Conservation (phyloP, 2,797 vertebrate genomes). For the Amblyraja radiata region DNA sequence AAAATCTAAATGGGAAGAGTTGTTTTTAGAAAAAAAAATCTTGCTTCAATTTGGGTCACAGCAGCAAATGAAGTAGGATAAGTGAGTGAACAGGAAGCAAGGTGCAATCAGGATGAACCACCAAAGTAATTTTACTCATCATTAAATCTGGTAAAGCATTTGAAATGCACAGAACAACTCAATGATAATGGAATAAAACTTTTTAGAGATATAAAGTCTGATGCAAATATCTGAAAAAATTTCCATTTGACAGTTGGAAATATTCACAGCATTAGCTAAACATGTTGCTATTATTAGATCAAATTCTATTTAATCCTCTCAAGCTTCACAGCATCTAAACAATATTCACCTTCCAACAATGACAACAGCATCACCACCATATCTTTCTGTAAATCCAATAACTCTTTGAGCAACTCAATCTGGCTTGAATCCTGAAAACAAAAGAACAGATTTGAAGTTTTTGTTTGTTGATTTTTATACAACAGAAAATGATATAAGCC, state of each 20-base stretch:
- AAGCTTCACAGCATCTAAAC: neutral
- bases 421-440: conserved; percentile 86
- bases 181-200: neutral
- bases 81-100: neutral
- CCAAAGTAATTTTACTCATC: neutral
- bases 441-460: conserved; percentile 45
- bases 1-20: neutral
- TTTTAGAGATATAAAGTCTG: neutral
- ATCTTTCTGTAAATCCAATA: conserved; percentile 94
- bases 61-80: neutral
- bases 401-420: conserved; percentile 92
- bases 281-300: neutral
- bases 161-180: neutral
- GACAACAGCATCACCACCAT: conserved; percentile 99
- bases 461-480: neutral
- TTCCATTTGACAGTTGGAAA: neutral
- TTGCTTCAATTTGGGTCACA: neutral
- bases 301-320: neutral
- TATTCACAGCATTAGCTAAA: neutral
- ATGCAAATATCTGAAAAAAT: neutral
- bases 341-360: conserved; percentile 83
- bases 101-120: neutral
- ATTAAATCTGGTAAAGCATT: neutral
- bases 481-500: neutral
- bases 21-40: neutral